Evolutionary conservation across 2,797 vertebrate genomes (phyloP).

Genomic region (Scolopax bukidnonensis): DNA sequence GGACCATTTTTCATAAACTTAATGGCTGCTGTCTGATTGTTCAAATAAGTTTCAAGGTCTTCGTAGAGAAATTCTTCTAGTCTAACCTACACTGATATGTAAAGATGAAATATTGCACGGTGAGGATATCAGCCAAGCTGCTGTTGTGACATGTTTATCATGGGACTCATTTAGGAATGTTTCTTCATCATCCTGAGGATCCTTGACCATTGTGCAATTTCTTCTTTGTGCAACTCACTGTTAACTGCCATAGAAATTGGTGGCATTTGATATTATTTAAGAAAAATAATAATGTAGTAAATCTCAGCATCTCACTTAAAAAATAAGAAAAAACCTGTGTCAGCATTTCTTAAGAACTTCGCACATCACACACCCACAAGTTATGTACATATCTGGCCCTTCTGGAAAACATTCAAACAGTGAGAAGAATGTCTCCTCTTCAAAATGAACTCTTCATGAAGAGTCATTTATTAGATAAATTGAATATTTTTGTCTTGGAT

Average conservation of each 20-base stretch:
- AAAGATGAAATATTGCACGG: neutral
- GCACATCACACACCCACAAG: accelerated
- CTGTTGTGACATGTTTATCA: neutral
- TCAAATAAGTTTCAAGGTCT: neutral
- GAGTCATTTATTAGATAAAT: neutral
- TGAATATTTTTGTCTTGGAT: neutral
- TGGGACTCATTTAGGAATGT: neutral
- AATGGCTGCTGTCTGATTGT: neutral
- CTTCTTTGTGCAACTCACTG: neutral
- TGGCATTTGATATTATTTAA: neutral
- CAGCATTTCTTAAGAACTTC: neutral
- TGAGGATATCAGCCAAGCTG: neutral
- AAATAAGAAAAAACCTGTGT: neutral
- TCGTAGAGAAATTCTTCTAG: neutral
- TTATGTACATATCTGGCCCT: neutral
- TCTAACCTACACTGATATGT: neutral
- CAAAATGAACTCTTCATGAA: neutral
- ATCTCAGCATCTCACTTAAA: neutral
- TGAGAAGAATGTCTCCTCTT: neutral
- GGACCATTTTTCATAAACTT: neutral
- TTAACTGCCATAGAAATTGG: neutral
- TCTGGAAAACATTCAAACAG: neutral
- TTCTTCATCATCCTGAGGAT: neutral
- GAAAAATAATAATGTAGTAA: neutral
- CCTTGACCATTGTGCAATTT: neutral